Base-by-base conservation (phyloP, 2,113 vertebrate species). In the Thamnaconus septentrionalis region DNA sequence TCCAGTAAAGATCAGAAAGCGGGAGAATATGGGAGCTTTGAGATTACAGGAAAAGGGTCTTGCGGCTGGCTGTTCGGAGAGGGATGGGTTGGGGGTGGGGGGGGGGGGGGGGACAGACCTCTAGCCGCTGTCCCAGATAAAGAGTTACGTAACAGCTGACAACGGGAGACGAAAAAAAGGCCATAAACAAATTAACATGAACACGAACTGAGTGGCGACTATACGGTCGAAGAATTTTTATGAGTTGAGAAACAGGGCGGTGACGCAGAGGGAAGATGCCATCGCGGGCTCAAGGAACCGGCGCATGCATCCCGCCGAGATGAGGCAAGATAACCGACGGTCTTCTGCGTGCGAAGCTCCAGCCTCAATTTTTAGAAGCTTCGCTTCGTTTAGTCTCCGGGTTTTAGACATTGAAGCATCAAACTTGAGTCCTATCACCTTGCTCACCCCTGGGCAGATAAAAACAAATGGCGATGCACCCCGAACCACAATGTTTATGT, bases 71-170 rank as follows among this genome's bases (percentile, higher is more conserved):
- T 53, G 44, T 51, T 69, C 66, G 71, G 61, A 61, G 75, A 61
- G 81, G 75, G 58, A 82, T 63, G 76, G 40, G 43, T n/a, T n/a
- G 18, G 18, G 18, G 18, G 18, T 2, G 18, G 49, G 48, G 56
- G 67, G 49, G 7, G 59, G 75, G 75, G 78, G 59, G 69, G 62
- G 76, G 83, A 61, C 77, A 71, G 80, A 80, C 76, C 74, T 80
- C 76, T 51, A 10, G 52, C 78, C 80, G 66, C 72, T 82, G 82
- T 66, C 87, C 85, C 61, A 80, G 78, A 88, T 88, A 82, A 84
- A 85, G 45, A 75, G 76, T 90, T 84, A 86, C 79, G 78, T 76
- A 89, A 89, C 56, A 61, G 80, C 77, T 84, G 80, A 81, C 61
- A 78, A 78, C 68, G 52, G 18, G 18, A 31, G 18, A 31, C 18